Conservation (phyloP, 2,113 vertebrate species). For the Piprites chloris region DNA sequence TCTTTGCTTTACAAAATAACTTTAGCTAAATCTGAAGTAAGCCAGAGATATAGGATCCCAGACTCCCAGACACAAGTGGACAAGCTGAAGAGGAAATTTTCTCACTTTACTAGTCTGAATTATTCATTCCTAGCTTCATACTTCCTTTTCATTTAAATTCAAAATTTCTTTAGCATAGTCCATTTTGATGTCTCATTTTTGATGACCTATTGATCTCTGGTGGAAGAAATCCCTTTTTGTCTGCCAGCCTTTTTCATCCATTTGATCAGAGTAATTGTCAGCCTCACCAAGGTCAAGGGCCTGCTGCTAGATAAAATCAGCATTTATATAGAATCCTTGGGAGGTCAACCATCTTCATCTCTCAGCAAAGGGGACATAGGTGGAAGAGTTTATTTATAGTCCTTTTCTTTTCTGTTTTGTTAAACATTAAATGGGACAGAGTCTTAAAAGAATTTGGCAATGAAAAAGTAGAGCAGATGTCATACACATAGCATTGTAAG, state of each 20-base stretch:
- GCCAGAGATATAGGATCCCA: neutral
- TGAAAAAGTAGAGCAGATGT: constrained; percentile 26
- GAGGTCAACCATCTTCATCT: constrained; percentile 48
- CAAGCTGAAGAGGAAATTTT: neutral
- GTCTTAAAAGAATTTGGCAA: constrained; percentile 38
- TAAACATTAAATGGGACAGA: constrained; percentile 18
- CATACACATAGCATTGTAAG: neutral
- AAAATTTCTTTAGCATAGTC: neutral
- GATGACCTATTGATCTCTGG: constrained; percentile 13
- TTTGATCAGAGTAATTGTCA: constrained; percentile 56
- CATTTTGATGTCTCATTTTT: constrained; percentile 22
- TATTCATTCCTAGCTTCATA: neutral
- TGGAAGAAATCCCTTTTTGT: neutral
- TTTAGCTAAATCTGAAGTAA: neutral
- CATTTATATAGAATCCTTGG: constrained; percentile 48
- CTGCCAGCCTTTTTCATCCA: constrained; percentile 42
- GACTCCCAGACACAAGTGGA: neutral
- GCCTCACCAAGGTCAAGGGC: constrained; percentile 21
- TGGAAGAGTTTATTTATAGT: constrained; percentile 37
- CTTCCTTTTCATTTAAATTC: constrained; percentile 1
- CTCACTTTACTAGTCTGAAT: neutral
- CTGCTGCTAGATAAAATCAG: constrained; percentile 53
- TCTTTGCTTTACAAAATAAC: neutral
- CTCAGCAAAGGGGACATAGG: constrained; percentile 54
- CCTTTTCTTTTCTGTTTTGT: constrained; percentile 1